Conservation (phyloP, 2,797 vertebrate genomes). For the Pitangus sulphuratus region DNA sequence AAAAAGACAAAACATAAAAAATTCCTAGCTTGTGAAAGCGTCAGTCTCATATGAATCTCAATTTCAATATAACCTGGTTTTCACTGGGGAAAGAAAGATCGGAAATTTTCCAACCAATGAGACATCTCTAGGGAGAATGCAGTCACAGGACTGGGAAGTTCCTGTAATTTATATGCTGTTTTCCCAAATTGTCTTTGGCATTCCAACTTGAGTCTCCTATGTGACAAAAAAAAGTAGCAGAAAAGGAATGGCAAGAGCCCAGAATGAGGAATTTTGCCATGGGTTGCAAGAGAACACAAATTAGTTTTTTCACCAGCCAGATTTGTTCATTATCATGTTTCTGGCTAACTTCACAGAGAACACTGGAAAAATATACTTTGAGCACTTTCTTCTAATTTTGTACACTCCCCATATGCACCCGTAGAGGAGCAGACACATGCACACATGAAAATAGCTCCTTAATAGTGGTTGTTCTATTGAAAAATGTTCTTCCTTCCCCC, state of each 20-base stretch:
- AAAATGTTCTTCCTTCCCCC: background rate
- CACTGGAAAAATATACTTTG: background rate
- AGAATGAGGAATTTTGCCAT: background rate
- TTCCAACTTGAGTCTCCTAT: background rate
- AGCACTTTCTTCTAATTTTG: background rate
- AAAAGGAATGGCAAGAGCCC: background rate
- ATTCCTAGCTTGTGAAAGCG: background rate
- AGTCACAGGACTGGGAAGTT: background rate
- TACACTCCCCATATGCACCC: background rate
- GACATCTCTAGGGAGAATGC: background rate
- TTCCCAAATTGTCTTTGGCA: background rate
- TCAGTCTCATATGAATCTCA: background rate
- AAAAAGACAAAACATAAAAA: background rate
- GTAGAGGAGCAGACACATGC: background rate
- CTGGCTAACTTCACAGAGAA: background rate
- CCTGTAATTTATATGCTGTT: background rate
- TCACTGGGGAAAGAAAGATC: slow-evolving; percentile 9
- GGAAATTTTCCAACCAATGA: background rate
- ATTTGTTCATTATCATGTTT: background rate
- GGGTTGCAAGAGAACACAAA: background rate
- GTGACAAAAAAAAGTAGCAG: background rate
- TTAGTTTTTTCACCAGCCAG: background rate
- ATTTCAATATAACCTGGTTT: background rate
- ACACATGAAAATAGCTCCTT: background rate
- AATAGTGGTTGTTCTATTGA: background rate